Evolutionary conservation across 2,888 invertebrate species (phyloP).

Genomic region (Mellilla xanthometata): DNA sequence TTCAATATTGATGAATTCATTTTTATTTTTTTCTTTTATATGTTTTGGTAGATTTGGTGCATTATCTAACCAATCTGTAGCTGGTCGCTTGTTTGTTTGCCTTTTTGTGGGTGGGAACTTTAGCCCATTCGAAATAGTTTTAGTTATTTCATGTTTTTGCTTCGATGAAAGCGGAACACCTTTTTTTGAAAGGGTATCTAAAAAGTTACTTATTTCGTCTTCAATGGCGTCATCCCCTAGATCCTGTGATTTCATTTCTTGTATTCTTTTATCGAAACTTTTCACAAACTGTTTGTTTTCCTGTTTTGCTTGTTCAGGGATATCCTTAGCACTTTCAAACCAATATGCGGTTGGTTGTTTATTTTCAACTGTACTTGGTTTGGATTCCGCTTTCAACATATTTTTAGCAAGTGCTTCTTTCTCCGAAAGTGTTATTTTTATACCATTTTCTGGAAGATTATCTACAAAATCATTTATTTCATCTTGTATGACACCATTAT

Average conservation of each 20-base stretch:
- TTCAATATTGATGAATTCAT: background rate
- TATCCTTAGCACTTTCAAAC: background rate
- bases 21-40: background rate
- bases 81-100: background rate
- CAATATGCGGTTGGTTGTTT: background rate
- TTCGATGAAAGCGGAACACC: background rate
- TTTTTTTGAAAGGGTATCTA: background rate
- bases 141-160: background rate
- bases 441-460: background rate
- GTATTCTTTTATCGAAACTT: conserved; percentile 5
- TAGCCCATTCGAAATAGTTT: no score
- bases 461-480: background rate
- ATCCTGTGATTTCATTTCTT: conserved; percentile 5
- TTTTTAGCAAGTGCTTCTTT: background rate
- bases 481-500: background rate
- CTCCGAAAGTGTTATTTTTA: background rate
- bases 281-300: background rate
- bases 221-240: background rate
- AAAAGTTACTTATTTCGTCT: background rate
- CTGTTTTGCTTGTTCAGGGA: background rate
- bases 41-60: background rate
- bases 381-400: background rate
- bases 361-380: background rate
- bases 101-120: background rate
- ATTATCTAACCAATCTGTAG: background rate